phyloP scores from a whole-genome alignment of 2,888 invertebrate genomes.

The Harmothoe impar region DNA sequence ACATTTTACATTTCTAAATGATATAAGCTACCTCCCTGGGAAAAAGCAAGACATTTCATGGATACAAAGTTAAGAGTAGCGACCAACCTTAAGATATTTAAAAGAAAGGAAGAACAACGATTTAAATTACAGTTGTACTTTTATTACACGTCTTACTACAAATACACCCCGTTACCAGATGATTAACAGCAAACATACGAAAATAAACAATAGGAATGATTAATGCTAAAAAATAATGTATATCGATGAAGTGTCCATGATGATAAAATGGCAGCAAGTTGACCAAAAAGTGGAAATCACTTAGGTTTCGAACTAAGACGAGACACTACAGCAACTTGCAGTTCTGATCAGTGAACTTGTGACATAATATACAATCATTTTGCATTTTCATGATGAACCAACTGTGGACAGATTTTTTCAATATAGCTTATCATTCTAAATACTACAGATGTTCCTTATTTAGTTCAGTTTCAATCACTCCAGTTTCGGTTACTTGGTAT shows the following conservation, averaged over 20 bases:
- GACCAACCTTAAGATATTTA: too few species aligned
- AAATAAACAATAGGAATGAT: slow-evolving; percentile 56
- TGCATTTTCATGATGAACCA: slow-evolving; percentile 45
- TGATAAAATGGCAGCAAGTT: slow-evolving; percentile 51
- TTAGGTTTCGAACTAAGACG: neutral
- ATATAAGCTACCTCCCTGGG: too few species aligned
- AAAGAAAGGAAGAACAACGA: too few species aligned
- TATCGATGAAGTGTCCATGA: slow-evolving; percentile 51
- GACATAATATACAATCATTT: slow-evolving; percentile 60
- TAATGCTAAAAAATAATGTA: slow-evolving; percentile 56
- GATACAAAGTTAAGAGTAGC: too few species aligned
- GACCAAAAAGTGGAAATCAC: slow-evolving; percentile 21
- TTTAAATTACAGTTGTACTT: neutral
- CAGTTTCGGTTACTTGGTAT: slow-evolving; percentile 41
- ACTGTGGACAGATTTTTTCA: slow-evolving; percentile 55
- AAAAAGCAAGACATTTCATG: too few species aligned
- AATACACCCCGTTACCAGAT: slow-evolving; percentile 60
- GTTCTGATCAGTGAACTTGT: neutral
- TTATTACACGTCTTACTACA: slow-evolving; percentile 54
- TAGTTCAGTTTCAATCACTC: neutral
- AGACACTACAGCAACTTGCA: slow-evolving; percentile 12
- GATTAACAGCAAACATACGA: slow-evolving; percentile 53
- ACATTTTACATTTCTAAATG: too few species aligned
- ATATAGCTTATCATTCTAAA: slow-evolving; percentile 17
- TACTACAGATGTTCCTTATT: neutral